A percentile compares a stretch with the other conserved stretches of the same genome.
Conservation (phyloP, 2,888 invertebrate species). For the Priocnemis perturbator region DNA sequence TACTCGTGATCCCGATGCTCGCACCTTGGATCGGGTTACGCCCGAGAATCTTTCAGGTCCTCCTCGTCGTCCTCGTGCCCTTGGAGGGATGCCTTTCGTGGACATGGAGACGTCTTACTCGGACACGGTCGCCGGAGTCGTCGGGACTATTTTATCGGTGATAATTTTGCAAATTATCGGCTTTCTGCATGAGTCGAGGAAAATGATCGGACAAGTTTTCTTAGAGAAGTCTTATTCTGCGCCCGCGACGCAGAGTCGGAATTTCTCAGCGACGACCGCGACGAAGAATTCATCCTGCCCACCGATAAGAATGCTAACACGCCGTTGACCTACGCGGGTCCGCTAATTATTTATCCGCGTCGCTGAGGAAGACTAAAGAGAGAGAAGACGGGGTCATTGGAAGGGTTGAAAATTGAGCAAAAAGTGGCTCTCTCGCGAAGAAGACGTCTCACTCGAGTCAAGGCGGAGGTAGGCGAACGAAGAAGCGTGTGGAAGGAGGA, state of each 20-base stretch:
- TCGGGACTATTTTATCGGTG: no score
- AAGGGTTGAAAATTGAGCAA: constrained; percentile 61
- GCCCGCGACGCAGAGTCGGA: no score
- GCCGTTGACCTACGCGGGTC: constrained; percentile 25
- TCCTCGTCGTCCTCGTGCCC: constrained; percentile 24
- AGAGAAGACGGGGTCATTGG: constrained; percentile 57
- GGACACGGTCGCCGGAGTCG: constrained; percentile 5
- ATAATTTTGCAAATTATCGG: no score
- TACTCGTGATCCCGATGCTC: constrained; percentile 39
- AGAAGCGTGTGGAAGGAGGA: constrained; percentile 18
- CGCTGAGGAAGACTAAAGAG: constrained; percentile 6
- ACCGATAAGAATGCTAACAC: no score
- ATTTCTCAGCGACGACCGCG: no score
- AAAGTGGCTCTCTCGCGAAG: constrained; percentile 41
- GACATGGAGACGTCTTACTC: constrained; percentile 31
- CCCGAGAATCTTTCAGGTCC: constrained; percentile 19
- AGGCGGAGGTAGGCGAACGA: constrained; percentile 34
- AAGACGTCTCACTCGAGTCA: constrained; percentile 67
- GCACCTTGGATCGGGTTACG: constrained; percentile 40
- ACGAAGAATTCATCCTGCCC: no score
- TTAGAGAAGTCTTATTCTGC: no score
- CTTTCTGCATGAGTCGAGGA: no score
- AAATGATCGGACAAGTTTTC: no score
- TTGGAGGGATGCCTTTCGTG: constrained; percentile 7
- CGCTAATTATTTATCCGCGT: constrained; percentile 55